Evolutionary conservation across 2,888 invertebrate genomes (phyloP), one percentile per base, ranked within the genome.

Genomic region (Philhelius pedissequus): DNA sequence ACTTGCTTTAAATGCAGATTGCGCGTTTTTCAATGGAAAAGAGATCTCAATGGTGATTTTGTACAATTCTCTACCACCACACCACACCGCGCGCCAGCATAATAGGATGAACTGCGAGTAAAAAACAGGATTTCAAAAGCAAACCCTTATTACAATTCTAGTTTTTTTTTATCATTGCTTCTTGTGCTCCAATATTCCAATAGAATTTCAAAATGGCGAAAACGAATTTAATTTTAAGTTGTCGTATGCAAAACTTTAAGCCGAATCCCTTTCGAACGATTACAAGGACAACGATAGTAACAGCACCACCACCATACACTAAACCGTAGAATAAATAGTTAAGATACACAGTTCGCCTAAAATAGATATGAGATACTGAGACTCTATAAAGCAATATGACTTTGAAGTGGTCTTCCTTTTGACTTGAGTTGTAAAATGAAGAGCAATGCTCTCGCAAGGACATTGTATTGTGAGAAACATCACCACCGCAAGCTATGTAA

Each of bases 381-480:
- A 38, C 54, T 77, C 18, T 54, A 45, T 62, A 54, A 74, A 48
- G 79, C 79, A 80, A 80, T 80, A 43, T 30, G 69, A 74, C 74
- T 38, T 62, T 48, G 62, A 75, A 80, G 80, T 75, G 60, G 80
- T 69, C 45, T 48, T 56, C 20, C 54, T 54, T 80, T 69, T 54
- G 69, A 50, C 75, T 69, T 54, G 69, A 50, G 52, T 30, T 30
- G 22, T 54, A 52, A 69, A 80, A 80, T 75, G 40, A 80, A 80
- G 75, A 74, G 73, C 11, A 20, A 43, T 68, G 30, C 54, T 45
- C 22, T 9, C 18, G 5, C 27, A 48, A 50, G 27, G 13, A 62
- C 11, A 22, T 48, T n/a, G 13, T 48, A 48, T 18, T 15, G 18
- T 7, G 13, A 48, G 3, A 13, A 48, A 8, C 48, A 48, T 48